Evolutionary conservation across 2,113 vertebrate species (phyloP), one percentile per base, ranked within the genome.

Genomic region (Rostratula benghalensis): DNA sequence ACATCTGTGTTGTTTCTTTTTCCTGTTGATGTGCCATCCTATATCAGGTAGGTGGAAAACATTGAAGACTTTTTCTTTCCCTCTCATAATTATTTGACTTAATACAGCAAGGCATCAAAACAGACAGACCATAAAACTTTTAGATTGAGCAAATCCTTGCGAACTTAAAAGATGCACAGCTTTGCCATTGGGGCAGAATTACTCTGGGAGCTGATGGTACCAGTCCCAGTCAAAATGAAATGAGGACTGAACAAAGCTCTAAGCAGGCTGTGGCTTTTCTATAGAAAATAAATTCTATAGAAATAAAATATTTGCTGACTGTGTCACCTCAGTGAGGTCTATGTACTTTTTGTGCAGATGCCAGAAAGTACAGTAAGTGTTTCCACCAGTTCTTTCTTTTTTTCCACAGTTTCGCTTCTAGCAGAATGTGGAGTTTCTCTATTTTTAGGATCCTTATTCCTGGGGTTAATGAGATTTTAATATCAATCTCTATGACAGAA

Each of bases 81-180:
- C 4, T 11, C 3, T 56, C 22, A 45, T 9, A 67, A 45, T 27
- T 37, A 39, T 64, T 15, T 69, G 35, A 17, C 33, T 67, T 53
- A 25, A 50, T 68, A 53, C 2, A 48, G 10, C 12, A 84, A 67
- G 35, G 2, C 2, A 11, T 33, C 11, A 37, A 9, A 50, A 23
- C 12, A 30, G 17, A 50, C 7, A 74, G 16, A 37, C 5, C 6
- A 43, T 33, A 6, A 46, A 61, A 43, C 0, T 0, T 30, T 67
- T 41, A 69, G 18, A 6, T 7, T 24, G 19, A 63, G 20, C 3
- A 85, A 56, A 69, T 30, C 8, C 12, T 37, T 39, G 10, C 14
- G 13, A 88, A 65, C 25, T 61, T 79, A 71, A 67, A 46, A 78
- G 21, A 2, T 23, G 2, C 19, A 15, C 11, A 35, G 23, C 4